Evolutionary conservation across 2,888 invertebrate genomes (phyloP), one percentile per base, ranked within the genome.

Genomic region (Chrysolina americana): DNA sequence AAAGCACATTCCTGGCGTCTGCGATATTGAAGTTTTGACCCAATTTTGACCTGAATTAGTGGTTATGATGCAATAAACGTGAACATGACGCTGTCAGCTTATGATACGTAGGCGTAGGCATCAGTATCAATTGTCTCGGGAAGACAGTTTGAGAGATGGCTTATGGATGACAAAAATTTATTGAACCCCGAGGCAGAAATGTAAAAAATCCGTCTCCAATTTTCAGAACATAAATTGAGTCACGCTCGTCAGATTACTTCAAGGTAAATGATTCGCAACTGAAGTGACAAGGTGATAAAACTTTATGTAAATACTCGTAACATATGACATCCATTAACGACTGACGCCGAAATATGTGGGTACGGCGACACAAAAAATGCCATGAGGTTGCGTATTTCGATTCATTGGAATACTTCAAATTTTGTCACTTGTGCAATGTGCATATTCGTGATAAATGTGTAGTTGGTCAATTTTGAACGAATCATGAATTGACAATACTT

Each of bases 41-140:
- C 17, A 2, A 59, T n/a, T 59, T 36, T 59, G 59, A 59, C 59
- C 59, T 36, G n/a, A 59, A 59, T 59, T 28, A 59, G n/a, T 53
- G 53, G 21, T 21, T 59, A 21, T 9, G 36, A 59, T 15, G n/a
- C 3, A 36, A 36, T 36, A 2, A 15, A 59, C 15, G 28, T 1
- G 9, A 8, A 36, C 36, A 59, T 23, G 8, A 59, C 28, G 28
- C 28, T 59, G 28, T 28, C 9, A 9, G 36, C n/a, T 28, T 9
- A 59, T 8, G n/a, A n/a, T 28, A 36, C 56, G n/a, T 15, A 28
- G 11, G 23, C 56, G 21, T 56, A 23, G 11, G 50, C 50, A 50
- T 8, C 11, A 10, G 11, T n/a, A 19, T n/a, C 19, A 50, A 50
- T 9, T 50, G 50, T 50, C 11, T 44, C 15, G 36, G 8, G 6